Evolutionary conservation across 2,797 vertebrate species (phyloP).

Genomic region (Bradypodion ventrale): DNA sequence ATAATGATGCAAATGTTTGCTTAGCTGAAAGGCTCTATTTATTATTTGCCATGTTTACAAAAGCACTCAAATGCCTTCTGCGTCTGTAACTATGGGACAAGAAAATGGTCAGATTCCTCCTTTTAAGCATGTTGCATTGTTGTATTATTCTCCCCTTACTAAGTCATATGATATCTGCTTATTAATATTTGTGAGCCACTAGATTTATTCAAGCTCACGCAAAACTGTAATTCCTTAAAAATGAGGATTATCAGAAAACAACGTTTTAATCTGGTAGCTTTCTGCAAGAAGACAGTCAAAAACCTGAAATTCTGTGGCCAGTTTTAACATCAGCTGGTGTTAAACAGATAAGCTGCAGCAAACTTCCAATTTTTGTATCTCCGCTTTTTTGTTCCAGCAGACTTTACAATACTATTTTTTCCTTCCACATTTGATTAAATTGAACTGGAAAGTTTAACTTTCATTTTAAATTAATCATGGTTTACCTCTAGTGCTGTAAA

Average conservation of each 20-base stretch:
- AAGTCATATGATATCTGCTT: conserved; percentile 19
- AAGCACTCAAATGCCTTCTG: conserved; percentile 57
- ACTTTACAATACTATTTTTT: too few relatives aligned
- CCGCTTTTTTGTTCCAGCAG: too few relatives aligned
- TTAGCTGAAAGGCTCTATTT: conserved; percentile 69
- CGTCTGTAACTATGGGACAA: conserved; percentile 62
- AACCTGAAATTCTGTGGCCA: background rate
- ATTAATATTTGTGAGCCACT: conserved; percentile 43
- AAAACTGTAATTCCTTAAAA: background rate
- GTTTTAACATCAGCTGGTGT: background rate
- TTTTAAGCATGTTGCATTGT: conserved; percentile 61
- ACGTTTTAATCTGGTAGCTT: conserved; percentile 26
- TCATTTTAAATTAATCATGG: background rate
- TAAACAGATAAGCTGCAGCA: background rate
- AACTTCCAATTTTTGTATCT: background rate
- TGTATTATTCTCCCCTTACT: background rate
- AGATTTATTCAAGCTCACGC: conserved; percentile 61
- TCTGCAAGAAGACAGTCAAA: background rate
- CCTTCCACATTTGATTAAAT: background rate
- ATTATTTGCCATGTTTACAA: conserved; percentile 69
- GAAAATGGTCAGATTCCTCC: conserved; percentile 52
- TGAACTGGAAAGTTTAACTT: background rate
- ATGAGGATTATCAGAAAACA: background rate
- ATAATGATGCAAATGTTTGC: conserved; percentile 63
- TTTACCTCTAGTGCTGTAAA: background rate